Conservation (phyloP, 2,888 invertebrate species). For the Agriopis marginaria region DNA sequence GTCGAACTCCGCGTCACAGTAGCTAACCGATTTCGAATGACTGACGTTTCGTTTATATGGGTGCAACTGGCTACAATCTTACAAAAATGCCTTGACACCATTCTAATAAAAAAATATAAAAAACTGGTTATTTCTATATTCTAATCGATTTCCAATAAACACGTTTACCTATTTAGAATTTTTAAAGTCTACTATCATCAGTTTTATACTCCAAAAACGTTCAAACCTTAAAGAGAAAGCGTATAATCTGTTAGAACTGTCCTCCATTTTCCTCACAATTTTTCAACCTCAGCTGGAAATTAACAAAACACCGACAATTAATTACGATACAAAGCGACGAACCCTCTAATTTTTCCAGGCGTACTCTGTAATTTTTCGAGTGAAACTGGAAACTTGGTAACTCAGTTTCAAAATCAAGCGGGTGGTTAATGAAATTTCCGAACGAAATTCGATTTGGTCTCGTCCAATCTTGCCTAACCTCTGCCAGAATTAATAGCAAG, state of each 20-base stretch:
- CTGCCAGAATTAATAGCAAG: conserved; percentile 41
- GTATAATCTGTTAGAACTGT: neutral
- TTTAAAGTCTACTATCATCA: too few species aligned
- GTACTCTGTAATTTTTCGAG: conserved; percentile 36
- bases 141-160: too few species aligned
- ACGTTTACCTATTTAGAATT: too few species aligned
- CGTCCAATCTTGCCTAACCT: conserved; percentile 42
- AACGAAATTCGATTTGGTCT: conserved; percentile 46
- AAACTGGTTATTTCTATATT: too few species aligned
- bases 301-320: conserved; percentile 31
- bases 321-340: conserved; percentile 18
- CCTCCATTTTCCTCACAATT: neutral
- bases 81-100: too few species aligned
- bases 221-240: neutral
- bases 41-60: too few species aligned
- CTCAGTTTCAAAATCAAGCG: conserved; percentile 46
- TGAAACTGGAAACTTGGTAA: conserved; percentile 40
- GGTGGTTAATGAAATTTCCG: conserved; percentile 46
- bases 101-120: too few species aligned
- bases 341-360: conserved; percentile 28
- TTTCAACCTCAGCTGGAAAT: conserved; percentile 19
- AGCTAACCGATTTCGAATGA: too few species aligned
- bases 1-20: too few species aligned
- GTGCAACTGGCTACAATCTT: too few species aligned
- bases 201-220: too few species aligned